Conservation (phyloP, 2,888 invertebrate species). For the Andrena bicolor region DNA sequence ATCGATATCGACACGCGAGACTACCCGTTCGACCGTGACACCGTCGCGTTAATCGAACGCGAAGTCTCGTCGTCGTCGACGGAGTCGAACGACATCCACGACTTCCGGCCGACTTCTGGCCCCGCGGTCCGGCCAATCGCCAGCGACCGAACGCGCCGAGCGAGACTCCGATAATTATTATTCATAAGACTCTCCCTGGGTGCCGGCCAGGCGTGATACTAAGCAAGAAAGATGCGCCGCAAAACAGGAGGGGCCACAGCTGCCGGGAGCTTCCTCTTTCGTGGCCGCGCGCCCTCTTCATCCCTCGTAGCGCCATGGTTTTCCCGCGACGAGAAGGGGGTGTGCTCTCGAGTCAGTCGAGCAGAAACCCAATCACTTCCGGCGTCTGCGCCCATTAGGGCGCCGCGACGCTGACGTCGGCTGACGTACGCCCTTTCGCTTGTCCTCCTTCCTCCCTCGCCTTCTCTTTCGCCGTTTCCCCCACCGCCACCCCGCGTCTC, state of each 20-base stretch:
- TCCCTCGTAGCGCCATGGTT: slow-evolving; percentile 57
- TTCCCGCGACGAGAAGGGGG: slow-evolving; percentile 70
- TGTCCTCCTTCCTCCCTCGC: slow-evolving; percentile 60
- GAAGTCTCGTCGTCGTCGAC: slow-evolving; percentile 31
- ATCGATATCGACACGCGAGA: slow-evolving; percentile 16
- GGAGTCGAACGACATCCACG: slow-evolving; percentile 22
- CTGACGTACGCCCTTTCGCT: slow-evolving; percentile 83
- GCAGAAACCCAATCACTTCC: slow-evolving; percentile 88
- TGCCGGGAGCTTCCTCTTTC: slow-evolving; percentile 60
- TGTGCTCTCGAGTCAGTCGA: slow-evolving; percentile 84
- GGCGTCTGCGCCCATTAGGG: slow-evolving; percentile 87
- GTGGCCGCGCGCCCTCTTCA: slow-evolving; percentile 39
- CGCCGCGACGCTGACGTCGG: slow-evolving; percentile 85
- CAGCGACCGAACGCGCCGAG: slow-evolving; percentile 20
- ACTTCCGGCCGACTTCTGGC: slow-evolving; percentile 36
- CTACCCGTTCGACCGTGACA: not conserved
- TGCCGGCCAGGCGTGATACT: slow-evolving; percentile 82
- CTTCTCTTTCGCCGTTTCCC: slow-evolving; percentile 50
- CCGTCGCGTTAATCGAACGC: slow-evolving; percentile 48
- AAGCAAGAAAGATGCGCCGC: slow-evolving; percentile 83
- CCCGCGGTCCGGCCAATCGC: slow-evolving; percentile 16
- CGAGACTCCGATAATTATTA: slow-evolving; percentile 82
- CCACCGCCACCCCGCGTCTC: slow-evolving; percentile 51
- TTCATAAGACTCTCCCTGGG: slow-evolving; percentile 83
- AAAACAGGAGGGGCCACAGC: slow-evolving; percentile 80